phyloP scores from a whole-genome alignment of 2,888 invertebrate genomes.

The Amblyjoppa proteus region DNA sequence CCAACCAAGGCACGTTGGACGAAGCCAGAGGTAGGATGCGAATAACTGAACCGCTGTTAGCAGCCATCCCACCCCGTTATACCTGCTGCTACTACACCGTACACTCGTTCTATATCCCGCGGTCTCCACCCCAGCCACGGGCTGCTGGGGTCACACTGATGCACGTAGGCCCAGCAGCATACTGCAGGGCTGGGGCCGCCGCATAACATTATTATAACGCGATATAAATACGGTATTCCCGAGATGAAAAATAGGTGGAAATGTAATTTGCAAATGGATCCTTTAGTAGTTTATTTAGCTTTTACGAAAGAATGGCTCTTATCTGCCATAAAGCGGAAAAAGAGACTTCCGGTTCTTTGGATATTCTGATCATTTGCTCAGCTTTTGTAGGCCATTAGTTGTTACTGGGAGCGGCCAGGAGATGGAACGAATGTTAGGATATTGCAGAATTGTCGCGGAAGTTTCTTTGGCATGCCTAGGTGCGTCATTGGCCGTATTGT shows the following conservation, averaged over 20 bases:
- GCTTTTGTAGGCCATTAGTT: not conserved
- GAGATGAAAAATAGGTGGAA: conserved; percentile 11
- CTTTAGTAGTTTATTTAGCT: not conserved
- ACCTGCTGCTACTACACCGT: conserved; percentile 35
- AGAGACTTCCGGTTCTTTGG: not conserved
- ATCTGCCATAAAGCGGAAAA: not conserved
- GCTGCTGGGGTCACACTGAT: conserved; percentile 59
- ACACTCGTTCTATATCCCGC: conserved; percentile 18
- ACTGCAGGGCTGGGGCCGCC: conserved; percentile 19
- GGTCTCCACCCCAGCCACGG: conserved; percentile 24
- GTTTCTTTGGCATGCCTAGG: not conserved
- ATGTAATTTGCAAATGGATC: not conserved
- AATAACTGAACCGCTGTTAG: conserved; percentile 1
- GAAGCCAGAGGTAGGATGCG: conserved; percentile 1
- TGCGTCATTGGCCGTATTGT: not conserved
- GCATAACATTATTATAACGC: conserved; percentile 15
- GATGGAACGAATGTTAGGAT: not conserved
- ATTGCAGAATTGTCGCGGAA: not conserved
- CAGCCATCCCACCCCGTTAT: conserved; percentile 15
- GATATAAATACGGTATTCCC: conserved; percentile 35
- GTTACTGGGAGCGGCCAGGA: too few species aligned
- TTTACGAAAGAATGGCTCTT: not conserved
- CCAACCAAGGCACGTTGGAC: not conserved
- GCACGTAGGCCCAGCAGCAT: conserved; percentile 33
- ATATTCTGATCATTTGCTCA: not conserved